Base-by-base conservation (phyloP, 2,888 invertebrate species). In the Cephus rjabovi region DNA sequence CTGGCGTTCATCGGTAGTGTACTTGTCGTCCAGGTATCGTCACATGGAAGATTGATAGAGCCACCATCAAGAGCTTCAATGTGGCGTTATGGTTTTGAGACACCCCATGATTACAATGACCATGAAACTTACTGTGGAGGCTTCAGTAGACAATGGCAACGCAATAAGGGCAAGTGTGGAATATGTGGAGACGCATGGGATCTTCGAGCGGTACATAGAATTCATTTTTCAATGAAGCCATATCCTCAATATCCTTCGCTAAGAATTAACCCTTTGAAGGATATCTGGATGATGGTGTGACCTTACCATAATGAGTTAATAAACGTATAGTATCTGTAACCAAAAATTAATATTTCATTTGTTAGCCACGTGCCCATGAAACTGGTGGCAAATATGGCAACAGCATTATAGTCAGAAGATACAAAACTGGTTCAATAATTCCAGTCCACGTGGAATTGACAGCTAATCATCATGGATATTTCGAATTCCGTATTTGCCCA, bases 141-240 rank as follows among this genome's bases (percentile, higher is more conserved):
- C 12, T 97, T 95, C 90, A 94, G 95, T n/a, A 93, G 96, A 76
- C 97, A 97, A 88, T 96, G 96, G 96, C 94, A 95, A 86, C 94
- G 92, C 79, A 97, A 97, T 88, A 94, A 93, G 3, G 97, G 97
- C 0, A 96, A 96, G 89, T 97, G 97, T 87, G 97, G 97, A 1
- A 94, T 97, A 74, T 97, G 97, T 86, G 97, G 97, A 0, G 97
- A 97, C 91, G 93, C 97, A 1, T 97, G 96, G 96, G 96, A 97
- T 86, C 86, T 93, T 11, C 92, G 92, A 85, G 76, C 92, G 93
- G 82, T 92, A 82, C 4, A 40, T 40, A 40, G 40, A 40, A 40
- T 40, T 40, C 40, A 40, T 15, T 40, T 40, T 40, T 15, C 6
- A 40, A 15, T 40, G 4, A 40, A 40, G 15, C 40, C 40, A 15